phyloP scores from a whole-genome alignment of 2,888 invertebrate genomes.

The Muschampia plurimacula region DNA sequence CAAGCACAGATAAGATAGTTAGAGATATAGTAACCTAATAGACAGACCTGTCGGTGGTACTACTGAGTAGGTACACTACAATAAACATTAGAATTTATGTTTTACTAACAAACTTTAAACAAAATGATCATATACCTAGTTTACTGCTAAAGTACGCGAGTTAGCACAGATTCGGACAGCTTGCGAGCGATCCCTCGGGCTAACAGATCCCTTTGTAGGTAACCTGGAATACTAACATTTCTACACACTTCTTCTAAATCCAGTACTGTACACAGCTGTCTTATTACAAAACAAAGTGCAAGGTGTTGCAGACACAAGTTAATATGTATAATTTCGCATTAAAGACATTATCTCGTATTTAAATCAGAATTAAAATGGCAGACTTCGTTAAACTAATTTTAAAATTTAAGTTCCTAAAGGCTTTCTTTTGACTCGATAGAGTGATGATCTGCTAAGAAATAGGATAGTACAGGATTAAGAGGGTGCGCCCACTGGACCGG shows the following conservation, averaged over 20 bases:
- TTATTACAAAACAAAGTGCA: background rate
- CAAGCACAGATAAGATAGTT: too few species aligned
- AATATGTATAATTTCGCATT: too few species aligned
- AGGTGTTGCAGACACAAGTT: background rate
- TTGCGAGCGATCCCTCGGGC: constrained; percentile 24
- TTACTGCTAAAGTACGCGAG: constrained; percentile 15
- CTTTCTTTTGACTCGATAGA: too few species aligned
- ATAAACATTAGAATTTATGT: constrained; percentile 5
- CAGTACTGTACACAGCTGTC: background rate
- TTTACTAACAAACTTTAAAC: background rate
- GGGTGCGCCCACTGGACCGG: too few species aligned
- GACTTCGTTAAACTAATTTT: too few species aligned
- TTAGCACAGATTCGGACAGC: constrained; percentile 16
- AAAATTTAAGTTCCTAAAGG: too few species aligned
- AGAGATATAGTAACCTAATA: too few species aligned
- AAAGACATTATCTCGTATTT: too few species aligned
- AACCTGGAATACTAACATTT: constrained; percentile 18
- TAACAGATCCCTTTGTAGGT: constrained; percentile 13
- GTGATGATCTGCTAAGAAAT: too few species aligned
- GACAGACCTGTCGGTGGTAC: too few species aligned
- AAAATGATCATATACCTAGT: constrained; percentile 27
- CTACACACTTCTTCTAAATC: background rate
- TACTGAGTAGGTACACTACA: background rate
- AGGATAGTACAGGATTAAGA: too few species aligned
- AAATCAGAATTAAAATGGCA: too few species aligned